These are phyloP conservation scores for Proisotoma minuta DNA, from an alignment of 2,888 invertebrate genomes.

Conservation along the genomic window DNA sequence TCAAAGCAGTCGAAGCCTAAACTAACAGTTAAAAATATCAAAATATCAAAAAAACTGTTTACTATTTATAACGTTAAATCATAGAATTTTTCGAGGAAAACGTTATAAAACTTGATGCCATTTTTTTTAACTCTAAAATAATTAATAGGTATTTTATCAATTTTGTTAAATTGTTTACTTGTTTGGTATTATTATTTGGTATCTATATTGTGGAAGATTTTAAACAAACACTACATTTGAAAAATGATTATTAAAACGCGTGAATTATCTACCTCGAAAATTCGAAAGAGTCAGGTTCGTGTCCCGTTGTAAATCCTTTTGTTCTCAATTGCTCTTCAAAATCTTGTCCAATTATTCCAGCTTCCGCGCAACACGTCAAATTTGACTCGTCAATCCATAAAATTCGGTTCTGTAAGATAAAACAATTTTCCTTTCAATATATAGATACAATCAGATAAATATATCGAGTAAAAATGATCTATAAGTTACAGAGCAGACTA, in stretches of 20 bases:
- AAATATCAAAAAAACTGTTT: too few species aligned
- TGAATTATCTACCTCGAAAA: slow-evolving; percentile 64
- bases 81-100: background rate
- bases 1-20: too few species aligned
- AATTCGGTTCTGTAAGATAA: slow-evolving; percentile 64
- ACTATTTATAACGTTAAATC: background rate
- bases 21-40: too few species aligned
- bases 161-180: too few species aligned
- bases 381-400: slow-evolving; percentile 87
- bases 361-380: slow-evolving; percentile 73
- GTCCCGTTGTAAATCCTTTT: slow-evolving; percentile 81
- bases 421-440: background rate
- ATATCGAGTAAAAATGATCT: background rate
- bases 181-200: too few species aligned
- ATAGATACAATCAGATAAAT: background rate
- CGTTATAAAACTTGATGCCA: background rate
- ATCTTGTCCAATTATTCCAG: slow-evolving; percentile 92
- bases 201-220: too few species aligned
- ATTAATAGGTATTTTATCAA: too few species aligned
- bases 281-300: slow-evolving; percentile 98
- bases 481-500: background rate
- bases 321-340: slow-evolving; percentile 75
- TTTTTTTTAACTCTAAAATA: too few species aligned
- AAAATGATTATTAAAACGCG: background rate
- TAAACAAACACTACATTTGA: background rate